Evolutionary conservation across 1,140 invertebrate genomes (phyloP), one percentile per base, ranked within the genome.

Genomic region (Zophobas morio): DNA sequence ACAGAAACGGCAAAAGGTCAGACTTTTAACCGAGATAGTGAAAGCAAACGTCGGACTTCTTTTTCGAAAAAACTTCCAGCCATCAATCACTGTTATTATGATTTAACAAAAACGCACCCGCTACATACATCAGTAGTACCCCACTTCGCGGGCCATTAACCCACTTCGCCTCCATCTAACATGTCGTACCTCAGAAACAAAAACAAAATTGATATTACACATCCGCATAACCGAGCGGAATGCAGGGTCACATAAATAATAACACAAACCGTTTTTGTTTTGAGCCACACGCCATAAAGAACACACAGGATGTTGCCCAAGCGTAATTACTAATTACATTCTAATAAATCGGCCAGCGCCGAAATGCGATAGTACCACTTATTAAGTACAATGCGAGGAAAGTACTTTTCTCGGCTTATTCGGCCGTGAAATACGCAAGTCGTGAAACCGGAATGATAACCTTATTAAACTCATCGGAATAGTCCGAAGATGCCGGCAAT

Each of bases 121-220:
- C 20, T 20, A 20, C 20, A 20, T 20, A 20, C 20, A 20, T 20
- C 20, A 20, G 20, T 20, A 56, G 54, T 56, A 33, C 33, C 33
- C 33, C 4, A 33, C 20, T 34, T 2, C 54, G 6, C 35, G 34
- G 56, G 56, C 36, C 34, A 39, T 60, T 60, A 60, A 60, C 56
- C 56, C 37, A 60, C 56, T 57, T 36, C 33, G 6, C 35, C 20
- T 34, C 42, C 3, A 46, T 46, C 1, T 33, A 5, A 8, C 39
- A 66, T 40, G 6, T n/a, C 2, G 6, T n/a, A 8, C 3, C 3
- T 20, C 3, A 66, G 20, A 40, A 66, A 66, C 60, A 40, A 66
- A 42, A 66, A 66, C 60, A 66, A 66, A 33, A 63, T 63, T 40
- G 57, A 66, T 66, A 66, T 66, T 66, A 66, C 60, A 66, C 60